These are phyloP conservation scores for Paracanthobrama guichenoti DNA, from an alignment of 2,113 vertebrate species.

Conservation along the genomic window DNA sequence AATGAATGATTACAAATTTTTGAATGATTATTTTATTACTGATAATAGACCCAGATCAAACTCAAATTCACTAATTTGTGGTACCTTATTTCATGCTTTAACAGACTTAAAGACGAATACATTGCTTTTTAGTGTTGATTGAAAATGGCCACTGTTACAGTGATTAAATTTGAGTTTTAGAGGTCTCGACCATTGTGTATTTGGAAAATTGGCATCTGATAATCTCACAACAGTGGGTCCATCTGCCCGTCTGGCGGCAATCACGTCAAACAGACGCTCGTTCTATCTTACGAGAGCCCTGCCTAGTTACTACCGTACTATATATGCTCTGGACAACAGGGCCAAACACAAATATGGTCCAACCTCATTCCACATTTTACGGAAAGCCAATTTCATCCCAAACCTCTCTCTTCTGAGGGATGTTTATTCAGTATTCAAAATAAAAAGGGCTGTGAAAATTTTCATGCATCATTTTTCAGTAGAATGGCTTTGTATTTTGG, in stretches of 20 bases:
- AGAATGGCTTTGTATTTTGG: not conserved
- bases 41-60: too few relatives aligned
- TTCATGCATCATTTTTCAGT: not conserved
- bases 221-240: constrained; percentile 37
- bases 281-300: constrained; percentile 12
- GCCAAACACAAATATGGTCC: constrained; percentile 4
- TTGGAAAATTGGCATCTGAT: constrained; percentile 37
- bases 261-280: constrained; percentile 31
- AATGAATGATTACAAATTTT: too few relatives aligned
- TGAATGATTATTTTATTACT: too few relatives aligned
- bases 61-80: too few relatives aligned
- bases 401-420: not conserved
- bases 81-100: too few relatives aligned
- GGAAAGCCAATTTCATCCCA: not conserved
- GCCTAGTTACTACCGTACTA: constrained; percentile 4
- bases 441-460: not conserved
- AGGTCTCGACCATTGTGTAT: constrained; percentile 14
- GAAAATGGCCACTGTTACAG: constrained; percentile 12
- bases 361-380: not conserved
- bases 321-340: constrained; percentile 17
- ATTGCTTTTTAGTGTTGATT: not conserved
- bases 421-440: constrained; percentile 9
- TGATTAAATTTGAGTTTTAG: constrained; percentile 18
- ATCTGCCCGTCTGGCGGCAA: constrained; percentile 37
- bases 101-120: not conserved